phyloP scores from a whole-genome alignment of 2,888 invertebrate species.

The Rhimphoctona megacephalus region DNA sequence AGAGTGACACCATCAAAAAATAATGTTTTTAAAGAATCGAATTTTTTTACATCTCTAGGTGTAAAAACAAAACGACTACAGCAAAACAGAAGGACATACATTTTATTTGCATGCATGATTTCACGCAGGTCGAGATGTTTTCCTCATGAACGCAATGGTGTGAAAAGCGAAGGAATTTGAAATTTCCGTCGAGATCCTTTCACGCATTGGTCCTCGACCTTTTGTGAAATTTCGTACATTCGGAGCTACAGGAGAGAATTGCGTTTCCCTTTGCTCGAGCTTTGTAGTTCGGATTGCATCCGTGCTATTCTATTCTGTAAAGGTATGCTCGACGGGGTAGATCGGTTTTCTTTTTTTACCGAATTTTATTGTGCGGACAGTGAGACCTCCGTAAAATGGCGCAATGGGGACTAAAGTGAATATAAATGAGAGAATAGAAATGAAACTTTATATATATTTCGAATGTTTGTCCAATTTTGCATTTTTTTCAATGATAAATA shows the following conservation, averaged over 20 bases:
- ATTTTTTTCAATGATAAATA: neutral
- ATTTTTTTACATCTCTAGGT: too few relatives aligned
- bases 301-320: slow-evolving; percentile 3
- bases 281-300: slow-evolving; percentile 3
- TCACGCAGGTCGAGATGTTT: neutral
- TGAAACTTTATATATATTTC: too few relatives aligned
- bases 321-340: slow-evolving; percentile 28
- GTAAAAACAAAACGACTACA: neutral
- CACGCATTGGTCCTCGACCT: slow-evolving; percentile 23
- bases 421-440: neutral
- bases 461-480: neutral
- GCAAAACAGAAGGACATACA: neutral
- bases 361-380: slow-evolving; percentile 36
- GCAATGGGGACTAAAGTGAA: neutral
- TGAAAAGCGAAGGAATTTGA: slow-evolving; percentile 35
- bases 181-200: slow-evolving; percentile 33
- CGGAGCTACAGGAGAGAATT: slow-evolving; percentile 21
- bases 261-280: slow-evolving; percentile 43
- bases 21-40: too few relatives aligned
- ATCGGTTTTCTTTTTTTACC: slow-evolving; percentile 16
- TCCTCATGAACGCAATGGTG: neutral
- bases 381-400: slow-evolving; percentile 21
- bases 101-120: neutral
- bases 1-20: too few relatives aligned
- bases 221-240: slow-evolving; percentile 55